Evolutionary conservation across 2,797 vertebrate species (phyloP).

Genomic region (Sorex maritimensis): DNA sequence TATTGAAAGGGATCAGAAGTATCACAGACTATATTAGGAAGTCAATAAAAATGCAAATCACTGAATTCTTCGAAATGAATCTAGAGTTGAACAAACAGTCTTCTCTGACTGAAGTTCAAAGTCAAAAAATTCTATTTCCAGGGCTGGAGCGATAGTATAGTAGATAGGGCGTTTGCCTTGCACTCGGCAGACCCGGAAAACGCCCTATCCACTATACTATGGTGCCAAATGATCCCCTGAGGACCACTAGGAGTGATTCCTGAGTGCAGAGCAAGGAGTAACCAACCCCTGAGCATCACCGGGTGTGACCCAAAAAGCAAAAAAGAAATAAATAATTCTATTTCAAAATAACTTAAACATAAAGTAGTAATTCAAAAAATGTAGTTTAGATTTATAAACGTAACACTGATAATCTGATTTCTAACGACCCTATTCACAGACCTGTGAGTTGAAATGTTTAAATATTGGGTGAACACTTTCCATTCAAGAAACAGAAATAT

Average conservation of each 20-base stretch:
- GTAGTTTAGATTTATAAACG: slow-evolving; percentile 61
- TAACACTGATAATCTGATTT: slow-evolving; percentile 12
- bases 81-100: background rate
- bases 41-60: slow-evolving; percentile 52
- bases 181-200: too few relatives aligned
- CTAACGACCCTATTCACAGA: background rate
- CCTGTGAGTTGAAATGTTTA: background rate
- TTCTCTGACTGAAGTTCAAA: slow-evolving; percentile 19
- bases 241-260: too few relatives aligned
- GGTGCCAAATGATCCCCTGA: too few relatives aligned
- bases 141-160: too few relatives aligned
- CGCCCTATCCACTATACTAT: too few relatives aligned
- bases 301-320: too few relatives aligned
- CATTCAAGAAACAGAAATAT: slow-evolving; percentile 38
- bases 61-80: slow-evolving; percentile 47
- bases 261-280: too few relatives aligned
- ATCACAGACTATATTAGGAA: slow-evolving; percentile 49
- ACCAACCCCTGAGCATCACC: too few relatives aligned
- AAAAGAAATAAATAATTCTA: background rate
- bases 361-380: slow-evolving; percentile 54
- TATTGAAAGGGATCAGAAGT: background rate
- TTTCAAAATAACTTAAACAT: slow-evolving; percentile 44
- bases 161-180: too few relatives aligned
- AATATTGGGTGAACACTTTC: slow-evolving; percentile 38
- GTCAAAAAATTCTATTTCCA: background rate